Percentiles rank a stretch among this genome's conserved stretches.
Conservation (phyloP, 2,797 vertebrate species). For the Neomorphus geoffroyi region DNA sequence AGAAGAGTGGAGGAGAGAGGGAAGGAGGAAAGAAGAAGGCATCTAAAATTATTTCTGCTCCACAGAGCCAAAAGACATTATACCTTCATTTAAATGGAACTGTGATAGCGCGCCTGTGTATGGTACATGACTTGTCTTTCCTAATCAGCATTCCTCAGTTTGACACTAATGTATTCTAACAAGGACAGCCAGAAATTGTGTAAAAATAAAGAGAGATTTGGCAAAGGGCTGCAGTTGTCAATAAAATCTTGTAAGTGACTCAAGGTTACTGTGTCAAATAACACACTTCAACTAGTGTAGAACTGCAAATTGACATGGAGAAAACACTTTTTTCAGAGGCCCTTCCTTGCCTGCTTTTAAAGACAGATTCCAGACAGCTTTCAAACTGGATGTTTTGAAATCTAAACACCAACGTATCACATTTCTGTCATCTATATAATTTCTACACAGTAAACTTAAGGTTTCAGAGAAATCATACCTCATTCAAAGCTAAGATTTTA, state of each 20-base stretch:
- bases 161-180: constrained; percentile 43
- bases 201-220: constrained; percentile 33
- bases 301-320: not conserved
- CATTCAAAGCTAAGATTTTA: not conserved
- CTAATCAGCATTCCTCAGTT: constrained; percentile 5
- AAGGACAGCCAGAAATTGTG: constrained; percentile 47
- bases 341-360: not conserved
- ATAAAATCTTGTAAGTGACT: constrained; percentile 25
- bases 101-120: not conserved
- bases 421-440: not conserved
- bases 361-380: not conserved
- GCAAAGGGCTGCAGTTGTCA: constrained; percentile 20
- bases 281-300: not conserved
- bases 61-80: not conserved
- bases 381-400: not conserved
- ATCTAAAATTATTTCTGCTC: not conserved
- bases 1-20: not conserved
- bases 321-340: not conserved
- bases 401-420: not conserved
- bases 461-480: not conserved
- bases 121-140: not conserved
- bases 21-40: not conserved
- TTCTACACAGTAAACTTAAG: not conserved
- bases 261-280: constrained; percentile 33
- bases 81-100: not conserved